These are phyloP conservation scores for Paragorgia papillata DNA, from an alignment of 92 coral and sea anemone genomes.

Conservation along the genomic window DNA sequence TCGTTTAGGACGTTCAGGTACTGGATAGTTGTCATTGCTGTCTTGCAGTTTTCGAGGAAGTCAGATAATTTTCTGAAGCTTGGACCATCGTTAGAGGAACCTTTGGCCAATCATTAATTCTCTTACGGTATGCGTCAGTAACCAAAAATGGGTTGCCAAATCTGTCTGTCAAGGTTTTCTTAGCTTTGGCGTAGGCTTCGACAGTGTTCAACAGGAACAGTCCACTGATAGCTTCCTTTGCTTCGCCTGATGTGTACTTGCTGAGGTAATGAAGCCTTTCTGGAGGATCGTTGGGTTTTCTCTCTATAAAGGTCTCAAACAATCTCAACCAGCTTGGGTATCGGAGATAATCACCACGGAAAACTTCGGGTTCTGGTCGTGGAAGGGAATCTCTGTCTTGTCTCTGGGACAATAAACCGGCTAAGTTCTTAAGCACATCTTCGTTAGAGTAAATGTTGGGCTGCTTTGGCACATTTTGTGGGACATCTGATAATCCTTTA, in stretches of 20 bases:
- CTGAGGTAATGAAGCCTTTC: conserved; percentile 54
- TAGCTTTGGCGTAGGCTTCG: conserved; percentile 63
- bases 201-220: conserved; percentile 42
- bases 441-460: too few relatives aligned
- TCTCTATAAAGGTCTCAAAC: conserved; percentile 58
- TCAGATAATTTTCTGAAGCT: conserved; percentile 65
- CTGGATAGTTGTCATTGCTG: conserved; percentile 51
- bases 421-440: too few relatives aligned
- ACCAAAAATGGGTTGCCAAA: conserved; percentile 66
- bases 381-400: too few relatives aligned
- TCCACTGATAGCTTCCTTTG: conserved; percentile 64
- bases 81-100: conserved; percentile 57
- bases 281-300: conserved; percentile 26
- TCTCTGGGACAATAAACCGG: too few relatives aligned
- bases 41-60: conserved; percentile 49
- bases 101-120: conserved; percentile 64
- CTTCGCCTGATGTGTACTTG: conserved; percentile 59
- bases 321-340: conserved; percentile 59
- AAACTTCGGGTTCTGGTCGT: conserved; percentile 57
- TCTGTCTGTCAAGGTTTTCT: conserved; percentile 42
- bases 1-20: conserved; percentile 63
- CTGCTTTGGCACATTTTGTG: too few relatives aligned
- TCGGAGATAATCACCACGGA: conserved; percentile 50
- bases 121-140: conserved; percentile 62
- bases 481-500: too few relatives aligned